Percentiles rank a stretch among this genome's conserved stretches.
Evolutionary conservation across 2,797 vertebrate species (phyloP).

Genomic region (Octomys mimax): DNA sequence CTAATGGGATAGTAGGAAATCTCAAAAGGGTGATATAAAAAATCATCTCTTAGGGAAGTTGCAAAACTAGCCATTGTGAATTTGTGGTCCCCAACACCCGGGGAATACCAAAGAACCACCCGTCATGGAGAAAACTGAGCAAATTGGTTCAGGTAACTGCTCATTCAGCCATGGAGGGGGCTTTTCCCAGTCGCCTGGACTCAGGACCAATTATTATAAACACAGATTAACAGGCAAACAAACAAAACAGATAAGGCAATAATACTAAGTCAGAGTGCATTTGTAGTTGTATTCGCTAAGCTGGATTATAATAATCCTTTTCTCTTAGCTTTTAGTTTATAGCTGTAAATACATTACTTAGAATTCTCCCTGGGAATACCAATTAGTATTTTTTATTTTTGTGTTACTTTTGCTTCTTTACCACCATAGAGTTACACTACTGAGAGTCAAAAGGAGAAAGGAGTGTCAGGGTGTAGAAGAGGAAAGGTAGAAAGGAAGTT

Average conservation of each 20-base stretch:
- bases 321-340: background rate
- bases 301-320: background rate
- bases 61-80: too few species aligned
- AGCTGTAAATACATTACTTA: background rate
- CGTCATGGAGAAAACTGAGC: background rate
- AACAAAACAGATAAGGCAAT: background rate
- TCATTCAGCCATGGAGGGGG: background rate
- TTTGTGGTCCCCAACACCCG: too few species aligned
- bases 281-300: background rate
- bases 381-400: background rate
- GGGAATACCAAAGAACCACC: background rate
- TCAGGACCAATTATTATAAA: background rate
- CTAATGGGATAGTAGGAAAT: too few species aligned
- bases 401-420: background rate
- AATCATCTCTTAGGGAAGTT: too few species aligned
- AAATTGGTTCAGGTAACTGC: background rate
- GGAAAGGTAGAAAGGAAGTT: background rate
- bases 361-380: background rate
- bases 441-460: background rate
- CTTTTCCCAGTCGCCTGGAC: background rate
- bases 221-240: background rate
- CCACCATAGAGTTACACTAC: background rate
- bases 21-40: too few species aligned
- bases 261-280: background rate
- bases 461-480: background rate